These are phyloP conservation scores for Drosophila diplacantha DNA, from an alignment of 2,888 invertebrate genomes.

Conservation along the genomic window DNA sequence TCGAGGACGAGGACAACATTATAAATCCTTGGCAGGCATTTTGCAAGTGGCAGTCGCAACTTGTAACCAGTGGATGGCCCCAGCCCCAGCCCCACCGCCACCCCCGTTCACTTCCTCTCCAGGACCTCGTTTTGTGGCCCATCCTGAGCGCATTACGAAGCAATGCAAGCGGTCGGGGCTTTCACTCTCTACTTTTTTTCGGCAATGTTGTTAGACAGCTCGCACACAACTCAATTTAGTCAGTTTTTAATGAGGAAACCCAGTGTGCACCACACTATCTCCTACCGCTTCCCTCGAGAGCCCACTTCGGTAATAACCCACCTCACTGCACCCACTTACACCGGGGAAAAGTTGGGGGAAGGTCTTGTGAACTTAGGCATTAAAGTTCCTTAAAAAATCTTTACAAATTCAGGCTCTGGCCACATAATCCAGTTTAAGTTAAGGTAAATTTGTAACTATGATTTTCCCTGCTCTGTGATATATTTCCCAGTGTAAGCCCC, in stretches of 20 bases:
- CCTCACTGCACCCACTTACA: constrained; percentile 11
- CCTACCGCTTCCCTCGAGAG: not conserved
- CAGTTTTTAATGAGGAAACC: constrained; percentile 65
- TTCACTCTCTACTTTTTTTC: constrained; percentile 36
- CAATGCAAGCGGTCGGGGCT: constrained; percentile 39
- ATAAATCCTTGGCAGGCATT: constrained; percentile 69
- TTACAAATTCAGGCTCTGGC: fast-evolving
- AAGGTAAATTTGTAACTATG: not conserved
- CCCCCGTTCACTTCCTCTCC: not conserved
- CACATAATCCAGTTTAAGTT: not conserved
- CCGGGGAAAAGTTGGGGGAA: not conserved
- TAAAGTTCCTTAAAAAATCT: not conserved
- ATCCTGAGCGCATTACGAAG: constrained; percentile 47
- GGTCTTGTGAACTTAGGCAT: not conserved
- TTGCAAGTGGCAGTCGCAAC: constrained; percentile 66
- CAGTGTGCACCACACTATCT: constrained; percentile 41
- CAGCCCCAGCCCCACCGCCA: no score
- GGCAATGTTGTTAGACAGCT: constrained; percentile 32
- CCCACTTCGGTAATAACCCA: constrained; percentile 1
- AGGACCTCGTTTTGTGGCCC: constrained; percentile 9
- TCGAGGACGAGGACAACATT: constrained; percentile 67
- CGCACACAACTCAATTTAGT: constrained; percentile 64
- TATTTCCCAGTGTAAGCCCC: constrained; percentile 3
- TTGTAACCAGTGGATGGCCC: constrained; percentile 36
- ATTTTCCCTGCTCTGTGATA: not conserved